Percentiles rank a stretch among this genome's conserved stretches.
These are phyloP conservation scores for Elephantulus edwardii DNA, from an alignment of 2,113 vertebrate genomes.

Conservation along the genomic window DNA sequence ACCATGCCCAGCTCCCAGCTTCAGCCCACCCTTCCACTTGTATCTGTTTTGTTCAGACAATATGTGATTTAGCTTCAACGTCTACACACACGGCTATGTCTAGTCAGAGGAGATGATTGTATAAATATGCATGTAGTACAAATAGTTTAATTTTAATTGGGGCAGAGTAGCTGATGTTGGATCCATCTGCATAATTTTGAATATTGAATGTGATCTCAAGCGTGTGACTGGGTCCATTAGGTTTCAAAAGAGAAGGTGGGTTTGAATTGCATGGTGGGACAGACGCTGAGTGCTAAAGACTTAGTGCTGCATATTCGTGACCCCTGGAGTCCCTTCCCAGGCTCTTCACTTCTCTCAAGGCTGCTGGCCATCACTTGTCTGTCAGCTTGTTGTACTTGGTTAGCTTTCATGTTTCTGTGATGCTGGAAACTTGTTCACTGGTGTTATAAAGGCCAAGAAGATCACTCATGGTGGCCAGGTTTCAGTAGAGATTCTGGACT, in stretches of 20 bases:
- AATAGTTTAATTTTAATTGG: constrained; percentile 72
- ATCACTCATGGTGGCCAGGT: background rate
- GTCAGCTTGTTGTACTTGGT: background rate
- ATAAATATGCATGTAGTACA: constrained; percentile 60
- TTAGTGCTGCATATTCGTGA: background rate
- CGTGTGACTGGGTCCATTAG: background rate
- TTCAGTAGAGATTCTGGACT: background rate
- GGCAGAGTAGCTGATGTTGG: constrained; percentile 44
- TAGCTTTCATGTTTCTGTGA: background rate
- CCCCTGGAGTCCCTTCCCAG: background rate
- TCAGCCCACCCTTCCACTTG: background rate
- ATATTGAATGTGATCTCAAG: constrained; percentile 48
- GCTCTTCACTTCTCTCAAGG: background rate
- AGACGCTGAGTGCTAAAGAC: no score
- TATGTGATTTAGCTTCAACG: background rate
- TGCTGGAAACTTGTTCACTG: background rate
- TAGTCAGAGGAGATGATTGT: constrained; percentile 32
- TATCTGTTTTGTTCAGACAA: constrained; percentile 2
- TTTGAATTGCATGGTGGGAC: background rate
- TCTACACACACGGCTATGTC: background rate
- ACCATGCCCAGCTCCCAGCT: background rate
- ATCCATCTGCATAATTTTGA: constrained; percentile 58
- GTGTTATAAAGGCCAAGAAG: background rate
- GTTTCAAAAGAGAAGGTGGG: background rate
- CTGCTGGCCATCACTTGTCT: background rate